Evolutionary conservation across 2,888 invertebrate species (phyloP), one percentile per base, ranked within the genome.

Genomic region (Biston betularia): DNA sequence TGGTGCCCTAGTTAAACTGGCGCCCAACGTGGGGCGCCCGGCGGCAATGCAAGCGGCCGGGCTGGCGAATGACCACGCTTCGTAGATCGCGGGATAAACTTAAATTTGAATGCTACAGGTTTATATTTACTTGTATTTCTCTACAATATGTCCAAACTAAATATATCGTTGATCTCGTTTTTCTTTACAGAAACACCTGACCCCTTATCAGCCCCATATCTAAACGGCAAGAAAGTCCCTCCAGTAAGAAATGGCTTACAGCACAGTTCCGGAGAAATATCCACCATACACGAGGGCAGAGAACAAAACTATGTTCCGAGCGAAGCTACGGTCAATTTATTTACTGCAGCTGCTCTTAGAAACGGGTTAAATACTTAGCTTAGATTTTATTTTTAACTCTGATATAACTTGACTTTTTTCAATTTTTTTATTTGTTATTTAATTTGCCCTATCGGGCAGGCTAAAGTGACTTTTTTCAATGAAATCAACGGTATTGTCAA

Each of bases 241-340:
- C 78, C 92, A 6, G 90, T 91, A 0, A 78, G 86, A 12, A 89
- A 85, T 66, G 89, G 88, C 0, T 78, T 84, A 0, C 84, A 86
- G 7, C 78, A 83, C 1, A 88, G 84, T 38, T 84, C 91, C 0
- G 92, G 91, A 0, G 91, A 92, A 54, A 93, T 93, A 44, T 91
- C 92, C 1, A 93, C 93, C 5, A 93, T 93, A 14, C 81, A 83
- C 58, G 93, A 93, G 67, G 93, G 92, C 0, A 82, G 88, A 0
- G 82, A 90, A 0, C 90, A 92, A 55, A 85, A 78, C 8, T 93
- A 83, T 63, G 65, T 74, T 6, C 80, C 87, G 57, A 83, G 86
- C 67, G 85, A 81, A 58, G 87, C 85, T 24, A 92, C 87, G 7
- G 82, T 83, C 49, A 89, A 85, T 56, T 73, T 86, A 48, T 90